Conservation (phyloP, 2,888 invertebrate genomes). For the Drosophila mulleri region DNA sequence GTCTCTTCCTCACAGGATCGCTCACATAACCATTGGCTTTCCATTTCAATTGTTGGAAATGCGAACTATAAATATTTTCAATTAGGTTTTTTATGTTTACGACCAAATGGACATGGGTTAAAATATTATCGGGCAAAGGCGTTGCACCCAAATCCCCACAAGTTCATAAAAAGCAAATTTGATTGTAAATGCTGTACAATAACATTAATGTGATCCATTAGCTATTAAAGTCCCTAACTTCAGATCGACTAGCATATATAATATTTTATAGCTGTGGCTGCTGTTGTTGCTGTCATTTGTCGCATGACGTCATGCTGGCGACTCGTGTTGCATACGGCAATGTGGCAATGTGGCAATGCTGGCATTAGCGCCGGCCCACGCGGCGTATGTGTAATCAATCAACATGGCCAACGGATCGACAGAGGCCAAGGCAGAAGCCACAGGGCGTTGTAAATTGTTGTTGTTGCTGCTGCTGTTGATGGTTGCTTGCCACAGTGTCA, state of each 20-base stretch:
- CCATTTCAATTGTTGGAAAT: constrained; percentile 1
- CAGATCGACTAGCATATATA: constrained; percentile 1
- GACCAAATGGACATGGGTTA: background rate
- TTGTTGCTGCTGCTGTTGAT: constrained; percentile 30
- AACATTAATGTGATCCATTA: constrained; percentile 3
- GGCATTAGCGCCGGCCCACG: constrained; percentile 63
- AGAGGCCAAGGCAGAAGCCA: constrained; percentile 64
- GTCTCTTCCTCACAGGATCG: background rate
- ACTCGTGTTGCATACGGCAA: constrained; percentile 8
- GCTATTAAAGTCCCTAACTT: constrained; percentile 14
- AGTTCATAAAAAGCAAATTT: constrained; percentile 13
- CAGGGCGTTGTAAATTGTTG: constrained; percentile 70
- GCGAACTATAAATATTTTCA: background rate
- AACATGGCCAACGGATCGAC: constrained; percentile 56
- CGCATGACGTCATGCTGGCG: constrained; percentile 18
- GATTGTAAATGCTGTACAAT: constrained; percentile 2
- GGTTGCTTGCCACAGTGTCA: constrained; percentile 66
- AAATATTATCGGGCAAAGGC: background rate
- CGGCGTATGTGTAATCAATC: constrained; percentile 72
- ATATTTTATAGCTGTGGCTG: constrained; percentile 18
- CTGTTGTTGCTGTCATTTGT: constrained; percentile 7
- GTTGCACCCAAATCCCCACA: constrained; percentile 6
- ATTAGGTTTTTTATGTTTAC: background rate
- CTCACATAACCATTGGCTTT: background rate
- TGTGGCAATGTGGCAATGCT: constrained; percentile 51